Evolutionary conservation across 2,888 invertebrate genomes (phyloP).

Genomic region (Scaptomyza cyrtandrae): DNA sequence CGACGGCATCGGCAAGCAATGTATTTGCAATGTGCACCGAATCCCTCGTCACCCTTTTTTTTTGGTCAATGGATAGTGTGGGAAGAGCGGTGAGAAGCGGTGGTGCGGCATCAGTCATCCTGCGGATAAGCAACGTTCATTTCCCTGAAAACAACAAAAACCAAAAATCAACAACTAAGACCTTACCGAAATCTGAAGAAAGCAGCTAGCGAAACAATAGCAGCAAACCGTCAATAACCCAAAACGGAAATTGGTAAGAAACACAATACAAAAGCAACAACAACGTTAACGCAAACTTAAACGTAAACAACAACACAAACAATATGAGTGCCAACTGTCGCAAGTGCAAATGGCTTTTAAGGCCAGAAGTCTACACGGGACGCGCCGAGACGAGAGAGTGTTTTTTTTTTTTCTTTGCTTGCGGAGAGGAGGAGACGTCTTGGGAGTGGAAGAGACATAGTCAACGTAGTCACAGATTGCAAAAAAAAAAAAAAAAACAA

Average conservation of each 20-base stretch:
- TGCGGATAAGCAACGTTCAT: conserved; percentile 32
- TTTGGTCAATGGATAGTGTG: conserved; percentile 39
- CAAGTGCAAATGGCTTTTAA: conserved; percentile 73
- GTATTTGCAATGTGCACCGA: not conserved
- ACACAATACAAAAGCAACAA: conserved; percentile 40
- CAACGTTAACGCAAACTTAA: conserved; percentile 27
- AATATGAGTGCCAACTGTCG: conserved; percentile 68
- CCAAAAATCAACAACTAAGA: conserved; percentile 33
- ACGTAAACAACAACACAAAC: conserved; percentile 35
- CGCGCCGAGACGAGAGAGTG: conserved; percentile 23
- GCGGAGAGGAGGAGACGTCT: conserved; percentile 21
- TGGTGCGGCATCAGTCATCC: conserved; percentile 41
- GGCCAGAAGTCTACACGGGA: conserved; percentile 56
- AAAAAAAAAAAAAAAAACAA: conserved; percentile 24
- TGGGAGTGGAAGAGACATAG: conserved; percentile 28
- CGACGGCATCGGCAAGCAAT: conserved; percentile 15
- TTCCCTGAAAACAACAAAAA: conserved; percentile 6
- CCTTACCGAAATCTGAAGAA: conserved; percentile 50
- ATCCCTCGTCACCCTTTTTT: conserved; percentile 56
- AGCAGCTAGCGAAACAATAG: conserved; percentile 36
- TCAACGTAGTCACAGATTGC: conserved; percentile 48
- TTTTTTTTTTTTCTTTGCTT: conserved; percentile 5
- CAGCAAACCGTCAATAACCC: conserved; percentile 43
- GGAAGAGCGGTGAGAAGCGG: not conserved
- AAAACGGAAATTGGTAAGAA: conserved; percentile 76